Evolutionary conservation across 1,140 invertebrate species (phyloP).

Genomic region (Metopolophium dirhodum): DNA sequence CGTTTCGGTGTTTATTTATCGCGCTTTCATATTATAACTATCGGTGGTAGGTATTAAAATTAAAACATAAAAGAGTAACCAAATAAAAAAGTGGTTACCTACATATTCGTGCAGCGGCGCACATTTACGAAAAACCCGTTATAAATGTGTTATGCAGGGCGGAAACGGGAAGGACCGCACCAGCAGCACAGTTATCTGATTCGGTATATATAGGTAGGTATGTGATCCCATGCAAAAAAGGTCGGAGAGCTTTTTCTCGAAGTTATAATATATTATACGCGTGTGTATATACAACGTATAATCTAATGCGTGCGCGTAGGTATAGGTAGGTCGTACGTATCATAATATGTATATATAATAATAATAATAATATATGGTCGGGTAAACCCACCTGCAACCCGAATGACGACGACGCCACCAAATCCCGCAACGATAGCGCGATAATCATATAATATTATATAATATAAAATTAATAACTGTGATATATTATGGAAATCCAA

Average conservation of each 20-base stretch:
- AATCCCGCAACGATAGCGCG: not conserved
- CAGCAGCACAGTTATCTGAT: not conserved
- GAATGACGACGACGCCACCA: not conserved
- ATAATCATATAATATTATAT: not conserved
- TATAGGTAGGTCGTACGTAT: not conserved
- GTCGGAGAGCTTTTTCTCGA: not conserved
- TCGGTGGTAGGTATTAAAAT: too few species aligned
- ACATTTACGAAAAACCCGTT: not conserved
- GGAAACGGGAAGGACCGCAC: not conserved
- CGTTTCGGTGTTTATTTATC: not conserved
- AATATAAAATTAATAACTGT: constrained; percentile 12
- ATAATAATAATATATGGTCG: not conserved
- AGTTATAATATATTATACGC: not conserved
- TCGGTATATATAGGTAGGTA: not conserved
- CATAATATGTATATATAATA: not conserved
- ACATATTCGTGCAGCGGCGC: not conserved
- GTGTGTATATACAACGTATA: not conserved
- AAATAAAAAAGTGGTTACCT: not conserved
- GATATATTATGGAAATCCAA: not conserved
- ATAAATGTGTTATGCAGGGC: not conserved
- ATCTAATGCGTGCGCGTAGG: not conserved
- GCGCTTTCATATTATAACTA: not conserved
- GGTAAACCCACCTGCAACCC: not conserved
- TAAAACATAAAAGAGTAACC: too few species aligned
- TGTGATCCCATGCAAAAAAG: not conserved